Percentiles rank a stretch among this genome's conserved stretches.
These are phyloP conservation scores for Rhadina sibilatrix DNA, from an alignment of 2,113 vertebrate genomes.

Conservation along the genomic window DNA sequence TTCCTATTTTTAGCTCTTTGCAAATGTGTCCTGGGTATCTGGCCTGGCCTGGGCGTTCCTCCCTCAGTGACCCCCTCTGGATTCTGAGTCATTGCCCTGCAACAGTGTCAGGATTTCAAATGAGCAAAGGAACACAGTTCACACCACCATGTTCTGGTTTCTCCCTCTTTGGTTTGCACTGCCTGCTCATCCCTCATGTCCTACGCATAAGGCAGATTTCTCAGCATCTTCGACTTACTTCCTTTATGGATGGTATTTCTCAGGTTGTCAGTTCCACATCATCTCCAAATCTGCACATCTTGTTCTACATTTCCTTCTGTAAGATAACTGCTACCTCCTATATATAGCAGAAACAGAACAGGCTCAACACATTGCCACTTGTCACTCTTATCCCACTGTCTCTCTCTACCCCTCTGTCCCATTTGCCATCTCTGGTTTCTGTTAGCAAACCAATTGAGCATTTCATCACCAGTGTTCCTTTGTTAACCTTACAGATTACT, in stretches of 20 bases:
- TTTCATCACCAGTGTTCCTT: neutral
- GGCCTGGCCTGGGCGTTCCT: neutral
- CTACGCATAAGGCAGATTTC: conserved; percentile 44
- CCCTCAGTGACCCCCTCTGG: neutral
- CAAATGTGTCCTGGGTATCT: neutral
- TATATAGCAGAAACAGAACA: conserved; percentile 49
- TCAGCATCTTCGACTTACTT: neutral
- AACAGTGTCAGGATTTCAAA: neutral
- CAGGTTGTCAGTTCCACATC: conserved; percentile 60
- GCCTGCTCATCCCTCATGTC: neutral
- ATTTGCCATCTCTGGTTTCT: conserved; percentile 30
- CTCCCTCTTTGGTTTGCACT: neutral
- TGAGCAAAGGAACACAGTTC: neutral
- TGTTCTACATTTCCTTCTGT: conserved; percentile 62
- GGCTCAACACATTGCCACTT: conserved; percentile 46
- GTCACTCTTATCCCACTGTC: conserved; percentile 37
- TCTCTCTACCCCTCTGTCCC: conserved; percentile 14
- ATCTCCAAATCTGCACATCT: conserved; percentile 47
- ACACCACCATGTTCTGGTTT: neutral
- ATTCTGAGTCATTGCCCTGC: neutral
- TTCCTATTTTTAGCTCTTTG: neutral
- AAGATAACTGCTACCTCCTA: conserved; percentile 35
- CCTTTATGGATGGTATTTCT: conserved; percentile 36
- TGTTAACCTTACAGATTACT: neutral
- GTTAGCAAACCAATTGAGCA: conserved; percentile 1